A percentile compares a stretch with the other conserved stretches of the same genome.
These are phyloP conservation scores for Motacilla alba DNA, from an alignment of 2,113 vertebrate genomes.

Conservation along the genomic window DNA sequence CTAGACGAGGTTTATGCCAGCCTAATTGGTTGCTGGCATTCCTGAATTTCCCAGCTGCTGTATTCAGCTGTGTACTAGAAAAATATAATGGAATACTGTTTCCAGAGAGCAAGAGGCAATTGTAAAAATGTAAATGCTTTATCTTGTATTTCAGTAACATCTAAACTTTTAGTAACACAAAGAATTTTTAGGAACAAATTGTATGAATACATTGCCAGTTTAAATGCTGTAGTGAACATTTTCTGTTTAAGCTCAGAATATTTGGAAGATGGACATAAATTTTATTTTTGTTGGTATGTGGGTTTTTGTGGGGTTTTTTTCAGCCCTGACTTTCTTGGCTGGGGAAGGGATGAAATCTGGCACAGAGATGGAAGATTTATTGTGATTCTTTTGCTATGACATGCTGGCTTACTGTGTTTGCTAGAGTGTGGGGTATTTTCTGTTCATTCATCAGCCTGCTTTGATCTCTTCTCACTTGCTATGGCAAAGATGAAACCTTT, in stretches of 20 bases:
- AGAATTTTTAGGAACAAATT: constrained; percentile 27
- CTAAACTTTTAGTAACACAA: background rate
- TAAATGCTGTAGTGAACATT: background rate
- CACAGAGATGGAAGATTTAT: background rate
- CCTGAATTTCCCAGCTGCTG: constrained; percentile 71
- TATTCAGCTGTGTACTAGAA: constrained; percentile 73
- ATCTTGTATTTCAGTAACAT: constrained; percentile 48
- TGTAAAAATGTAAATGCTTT: constrained; percentile 64
- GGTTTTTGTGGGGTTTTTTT: background rate
- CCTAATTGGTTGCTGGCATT: constrained; percentile 75
- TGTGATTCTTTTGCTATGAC: background rate
- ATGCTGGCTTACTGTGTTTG: background rate
- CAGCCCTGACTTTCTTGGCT: background rate
- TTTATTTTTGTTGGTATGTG: background rate
- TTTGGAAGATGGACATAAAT: background rate
- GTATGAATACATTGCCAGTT: background rate
- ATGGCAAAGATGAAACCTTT: background rate
- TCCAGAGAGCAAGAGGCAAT: constrained; percentile 65
- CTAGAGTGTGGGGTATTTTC: background rate
- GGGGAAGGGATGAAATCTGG: background rate
- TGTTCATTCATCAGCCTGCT: background rate
- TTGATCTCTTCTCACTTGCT: background rate
- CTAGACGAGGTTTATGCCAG: constrained; percentile 67
- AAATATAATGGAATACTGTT: constrained; percentile 73
- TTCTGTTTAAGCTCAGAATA: background rate